phyloP scores from a whole-genome alignment of 2,113 vertebrate genomes.

The Spilogale gracilis region DNA sequence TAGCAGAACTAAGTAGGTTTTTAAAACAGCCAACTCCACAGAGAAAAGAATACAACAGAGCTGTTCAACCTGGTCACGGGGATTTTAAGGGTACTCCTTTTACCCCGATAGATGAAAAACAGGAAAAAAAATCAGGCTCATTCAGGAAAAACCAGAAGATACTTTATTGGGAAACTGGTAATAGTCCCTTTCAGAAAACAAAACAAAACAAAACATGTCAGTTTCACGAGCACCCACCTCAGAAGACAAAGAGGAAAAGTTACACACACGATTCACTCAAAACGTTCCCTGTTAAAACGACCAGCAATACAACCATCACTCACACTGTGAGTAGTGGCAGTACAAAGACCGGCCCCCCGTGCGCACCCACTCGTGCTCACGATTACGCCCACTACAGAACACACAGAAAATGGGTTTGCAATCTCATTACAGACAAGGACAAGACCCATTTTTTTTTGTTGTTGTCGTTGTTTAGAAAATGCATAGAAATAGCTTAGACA shows the following conservation, averaged over 20 bases:
- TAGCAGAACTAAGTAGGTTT: constrained; percentile 89
- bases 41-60: constrained; percentile 79
- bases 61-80: constrained; percentile 88
- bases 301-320: constrained; percentile 87
- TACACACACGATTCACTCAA: constrained; percentile 75
- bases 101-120: constrained; percentile 73
- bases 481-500: constrained; percentile 72
- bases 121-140: constrained; percentile 77
- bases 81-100: constrained; percentile 81
- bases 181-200: constrained; percentile 66
- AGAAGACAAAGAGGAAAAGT: constrained; percentile 80
- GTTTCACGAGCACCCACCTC: constrained; percentile 71
- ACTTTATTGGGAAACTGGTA: constrained; percentile 80
- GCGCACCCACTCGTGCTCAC: neutral
- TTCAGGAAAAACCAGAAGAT: constrained; percentile 79
- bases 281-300: constrained; percentile 83
- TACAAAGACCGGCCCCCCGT: constrained; percentile 75
- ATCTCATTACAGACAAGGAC: constrained; percentile 83
- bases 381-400: constrained; percentile 70
- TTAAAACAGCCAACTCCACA: constrained; percentile 84
- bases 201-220: constrained; percentile 56
- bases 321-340: constrained; percentile 95
- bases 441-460: constrained; percentile 67
- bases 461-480: constrained; percentile 74
- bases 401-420: constrained; percentile 85